Evolutionary conservation across 2,797 vertebrate species (phyloP), one percentile per base, ranked within the genome.

Genomic region (Hippopotamyrus pictus): DNA sequence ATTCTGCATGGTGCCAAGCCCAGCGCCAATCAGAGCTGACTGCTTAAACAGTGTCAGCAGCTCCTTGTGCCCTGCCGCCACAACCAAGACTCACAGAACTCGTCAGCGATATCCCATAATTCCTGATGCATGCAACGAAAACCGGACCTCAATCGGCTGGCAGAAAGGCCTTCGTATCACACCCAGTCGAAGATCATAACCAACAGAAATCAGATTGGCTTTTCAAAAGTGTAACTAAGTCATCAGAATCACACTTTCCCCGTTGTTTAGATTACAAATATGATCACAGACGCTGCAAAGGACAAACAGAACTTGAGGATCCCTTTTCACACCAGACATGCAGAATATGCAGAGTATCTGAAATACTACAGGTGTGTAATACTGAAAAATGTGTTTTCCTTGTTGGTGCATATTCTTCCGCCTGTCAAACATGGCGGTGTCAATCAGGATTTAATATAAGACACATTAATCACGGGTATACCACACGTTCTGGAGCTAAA

Each of bases 381-480:
- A 14, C 44, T 50, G n/a, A 50, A 84, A 84, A 48, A 84, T 44
- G 17, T 8, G 9, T 44, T 1, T 44, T 48, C 41, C 44, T 83
- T 22, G 44, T 48, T 44, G 37, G 37, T n/a, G 44, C 19, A 83
- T 44, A 51, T 29, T 51, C 82, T 84, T 79, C 37, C 41, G 11
- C 44, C 79, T 83, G 41, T 48, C 82, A 50, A 51, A 48, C 46
- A 48, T 25, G 11, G 48, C 41, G 29, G 48, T 84, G 82, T 51
- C 82, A 84, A 84, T 84, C 82, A 84, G n/a, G 9, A 22, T 51
- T 84, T 79, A 79, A 79, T 73, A 73, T 37, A 79, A 33, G 73
- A 79, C 37, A 41, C 6, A 79, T 79, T 79, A 79, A 79, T 79
- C 41, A 44, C 3, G 17, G 19, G 37, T 41, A 79, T 79, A 8